A percentile compares a stretch with the other conserved stretches of the same genome.
These are phyloP conservation scores for Myiozetetes cayanensis DNA, from an alignment of 2,113 vertebrate genomes.

Conservation along the genomic window DNA sequence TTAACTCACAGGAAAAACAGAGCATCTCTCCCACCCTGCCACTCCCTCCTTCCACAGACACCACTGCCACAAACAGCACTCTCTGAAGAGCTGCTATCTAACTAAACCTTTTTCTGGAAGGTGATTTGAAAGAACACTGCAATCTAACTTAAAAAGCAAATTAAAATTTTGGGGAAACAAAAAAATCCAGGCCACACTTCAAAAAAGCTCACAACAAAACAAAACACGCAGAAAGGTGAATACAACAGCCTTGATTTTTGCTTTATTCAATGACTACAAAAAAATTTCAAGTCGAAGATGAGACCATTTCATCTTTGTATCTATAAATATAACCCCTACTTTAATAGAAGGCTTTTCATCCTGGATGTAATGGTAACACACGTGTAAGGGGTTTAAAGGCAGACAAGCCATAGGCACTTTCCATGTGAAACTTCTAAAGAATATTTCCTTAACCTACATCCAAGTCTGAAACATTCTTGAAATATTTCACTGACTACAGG, in stretches of 20 bases:
- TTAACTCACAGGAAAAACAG: not conserved
- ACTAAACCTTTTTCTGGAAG: not conserved
- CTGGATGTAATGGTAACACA: not conserved
- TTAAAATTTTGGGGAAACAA: slow-evolving; percentile 19
- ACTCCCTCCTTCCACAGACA: not conserved
- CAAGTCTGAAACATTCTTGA: not conserved
- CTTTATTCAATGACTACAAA: slow-evolving; percentile 44
- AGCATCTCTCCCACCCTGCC: not conserved
- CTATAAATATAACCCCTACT: slow-evolving; percentile 36
- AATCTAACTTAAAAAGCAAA: slow-evolving; percentile 25
- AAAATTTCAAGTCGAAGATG: not conserved
- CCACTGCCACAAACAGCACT: not conserved
- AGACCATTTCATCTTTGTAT: slow-evolving; percentile 12
- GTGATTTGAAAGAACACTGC: not conserved
- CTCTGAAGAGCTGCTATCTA: not conserved
- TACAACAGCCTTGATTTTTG: slow-evolving; percentile 22
- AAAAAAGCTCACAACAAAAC: slow-evolving; percentile 31
- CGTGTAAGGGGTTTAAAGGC: not conserved
- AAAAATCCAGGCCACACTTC: slow-evolving; percentile 42
- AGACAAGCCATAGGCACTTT: not conserved
- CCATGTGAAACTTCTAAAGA: not conserved
- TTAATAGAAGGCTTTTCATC: not conserved
- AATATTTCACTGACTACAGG: not conserved
- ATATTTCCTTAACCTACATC: slow-evolving; percentile 1
- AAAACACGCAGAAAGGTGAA: slow-evolving; percentile 23